Percentiles rank a stretch among this genome's conserved stretches.
Evolutionary conservation across 1,140 invertebrate species (phyloP).

Genomic region (Trichoplusia ni): DNA sequence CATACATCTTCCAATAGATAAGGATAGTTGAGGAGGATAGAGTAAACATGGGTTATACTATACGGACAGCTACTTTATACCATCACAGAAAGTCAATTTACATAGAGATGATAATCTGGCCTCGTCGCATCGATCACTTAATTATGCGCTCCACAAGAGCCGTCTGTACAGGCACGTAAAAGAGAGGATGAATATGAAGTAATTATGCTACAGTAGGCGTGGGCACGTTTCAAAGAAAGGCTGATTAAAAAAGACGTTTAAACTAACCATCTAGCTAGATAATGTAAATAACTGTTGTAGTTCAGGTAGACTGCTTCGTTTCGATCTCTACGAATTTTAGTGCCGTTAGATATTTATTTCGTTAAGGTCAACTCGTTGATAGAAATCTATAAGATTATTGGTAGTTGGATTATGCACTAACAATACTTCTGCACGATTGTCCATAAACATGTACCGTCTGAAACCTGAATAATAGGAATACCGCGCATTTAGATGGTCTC

Average conservation of each 20-base stretch:
- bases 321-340: slow-evolving; percentile 42
- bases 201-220: neutral
- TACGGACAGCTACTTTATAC: neutral
- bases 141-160: too few species aligned
- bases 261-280: slow-evolving; percentile 39
- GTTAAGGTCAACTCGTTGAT: slow-evolving; percentile 15
- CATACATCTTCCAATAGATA: slow-evolving; percentile 11
- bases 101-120: neutral
- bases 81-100: slow-evolving; percentile 1
- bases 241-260: slow-evolving; percentile 44
- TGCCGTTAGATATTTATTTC: slow-evolving; percentile 36
- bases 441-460: slow-evolving; percentile 2
- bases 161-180: too few species aligned
- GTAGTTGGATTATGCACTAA: slow-evolving; percentile 20
- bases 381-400: slow-evolving; percentile 20
- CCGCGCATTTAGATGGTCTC: slow-evolving; percentile 5
- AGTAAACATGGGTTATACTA: too few species aligned
- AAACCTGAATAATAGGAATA: slow-evolving; percentile 3
- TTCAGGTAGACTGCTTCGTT: slow-evolving; percentile 43
- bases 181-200: too few species aligned
- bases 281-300: slow-evolving; percentile 55
- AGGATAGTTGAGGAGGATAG: too few species aligned
- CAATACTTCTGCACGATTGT: slow-evolving; percentile 19
- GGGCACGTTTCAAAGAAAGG: slow-evolving; percentile 40
- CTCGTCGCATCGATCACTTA: neutral